A percentile compares a stretch with the other conserved stretches of the same genome.
These are phyloP conservation scores for Hydrotaea cyrtoneurina DNA, from an alignment of 2,888 invertebrate genomes.

Conservation along the genomic window DNA sequence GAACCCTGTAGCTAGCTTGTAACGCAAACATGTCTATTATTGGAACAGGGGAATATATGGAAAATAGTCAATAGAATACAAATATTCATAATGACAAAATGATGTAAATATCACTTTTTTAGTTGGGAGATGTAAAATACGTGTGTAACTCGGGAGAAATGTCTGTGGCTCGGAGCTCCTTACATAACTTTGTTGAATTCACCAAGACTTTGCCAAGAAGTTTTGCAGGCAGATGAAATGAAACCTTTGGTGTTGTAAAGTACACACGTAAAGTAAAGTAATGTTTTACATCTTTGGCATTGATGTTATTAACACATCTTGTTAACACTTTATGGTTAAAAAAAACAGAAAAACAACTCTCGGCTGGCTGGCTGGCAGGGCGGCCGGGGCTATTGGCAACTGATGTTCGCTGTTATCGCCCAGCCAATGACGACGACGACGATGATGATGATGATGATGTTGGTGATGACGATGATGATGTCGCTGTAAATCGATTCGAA, in stretches of 20 bases:
- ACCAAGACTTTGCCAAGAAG: too few relatives aligned
- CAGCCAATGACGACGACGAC: constrained; percentile 1
- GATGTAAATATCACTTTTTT: too few relatives aligned
- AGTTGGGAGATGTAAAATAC: too few relatives aligned
- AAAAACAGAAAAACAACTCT: constrained; percentile 21
- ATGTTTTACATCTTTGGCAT: constrained; percentile 25
- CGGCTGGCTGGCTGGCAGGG: not conserved
- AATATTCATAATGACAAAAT: too few relatives aligned
- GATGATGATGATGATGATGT: too few relatives aligned
- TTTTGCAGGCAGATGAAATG: not conserved
- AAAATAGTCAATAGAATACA: too few relatives aligned
- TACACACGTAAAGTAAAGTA: not conserved
- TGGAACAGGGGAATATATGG: too few relatives aligned
- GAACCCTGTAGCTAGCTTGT: too few relatives aligned
- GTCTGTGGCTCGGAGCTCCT: too few relatives aligned
- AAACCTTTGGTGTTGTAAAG: not conserved
- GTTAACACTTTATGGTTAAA: constrained; percentile 40
- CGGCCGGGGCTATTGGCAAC: not conserved
- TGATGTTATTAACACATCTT: constrained; percentile 42
- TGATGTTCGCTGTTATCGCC: not conserved
- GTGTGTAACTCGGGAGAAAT: too few relatives aligned
- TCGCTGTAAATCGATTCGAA: not conserved
- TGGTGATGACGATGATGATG: constrained; percentile 10
- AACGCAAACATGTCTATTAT: too few relatives aligned
- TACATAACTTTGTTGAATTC: too few relatives aligned